Evolutionary conservation across 1,140 invertebrate genomes (phyloP).

Genomic region (Aphelenchoides avenae): DNA sequence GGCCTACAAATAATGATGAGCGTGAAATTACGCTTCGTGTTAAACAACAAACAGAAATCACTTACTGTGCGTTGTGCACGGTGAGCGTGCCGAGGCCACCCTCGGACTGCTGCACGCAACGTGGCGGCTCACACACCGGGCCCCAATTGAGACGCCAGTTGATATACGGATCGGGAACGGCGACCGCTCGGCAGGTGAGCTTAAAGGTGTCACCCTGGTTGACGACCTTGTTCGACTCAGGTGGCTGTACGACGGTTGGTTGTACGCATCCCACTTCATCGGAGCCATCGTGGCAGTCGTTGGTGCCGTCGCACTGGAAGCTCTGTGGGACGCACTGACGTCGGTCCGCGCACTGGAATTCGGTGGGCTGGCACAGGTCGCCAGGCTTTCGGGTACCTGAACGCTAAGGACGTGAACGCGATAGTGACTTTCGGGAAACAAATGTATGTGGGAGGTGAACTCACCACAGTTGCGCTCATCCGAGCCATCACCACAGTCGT

Average conservation of each 20-base stretch:
- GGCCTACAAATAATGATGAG: conserved; percentile 29
- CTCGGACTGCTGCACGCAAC: conserved; percentile 71
- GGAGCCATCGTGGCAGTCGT: conserved; percentile 73
- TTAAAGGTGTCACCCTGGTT: conserved; percentile 70
- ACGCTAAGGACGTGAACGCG: conserved; percentile 10
- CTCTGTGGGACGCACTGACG: conserved; percentile 84
- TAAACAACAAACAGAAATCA: conserved; percentile 14
- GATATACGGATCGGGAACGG: conserved; percentile 81
- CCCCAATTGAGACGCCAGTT: conserved; percentile 96
- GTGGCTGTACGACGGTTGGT: conserved; percentile 57
- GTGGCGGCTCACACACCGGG: conserved; percentile 72
- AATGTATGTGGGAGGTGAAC: no score
- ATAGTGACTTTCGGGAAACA: background rate
- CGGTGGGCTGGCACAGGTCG: conserved; percentile 71
- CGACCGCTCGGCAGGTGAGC: conserved; percentile 78
- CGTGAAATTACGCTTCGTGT: conserved; percentile 6
- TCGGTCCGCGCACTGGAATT: conserved; percentile 74
- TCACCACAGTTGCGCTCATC: conserved; percentile 60
- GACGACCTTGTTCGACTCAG: conserved; percentile 50
- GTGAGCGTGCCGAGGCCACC: conserved; percentile 76
- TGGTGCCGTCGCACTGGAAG: conserved; percentile 84
- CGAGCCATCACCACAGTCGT: conserved; percentile 83
- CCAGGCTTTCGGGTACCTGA: conserved; percentile 61
- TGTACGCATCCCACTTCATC: conserved; percentile 66
- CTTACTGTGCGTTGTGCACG: conserved; percentile 64